phyloP scores from a whole-genome alignment of 2,113 vertebrate genomes.

The Prionailurus bengalensis region DNA sequence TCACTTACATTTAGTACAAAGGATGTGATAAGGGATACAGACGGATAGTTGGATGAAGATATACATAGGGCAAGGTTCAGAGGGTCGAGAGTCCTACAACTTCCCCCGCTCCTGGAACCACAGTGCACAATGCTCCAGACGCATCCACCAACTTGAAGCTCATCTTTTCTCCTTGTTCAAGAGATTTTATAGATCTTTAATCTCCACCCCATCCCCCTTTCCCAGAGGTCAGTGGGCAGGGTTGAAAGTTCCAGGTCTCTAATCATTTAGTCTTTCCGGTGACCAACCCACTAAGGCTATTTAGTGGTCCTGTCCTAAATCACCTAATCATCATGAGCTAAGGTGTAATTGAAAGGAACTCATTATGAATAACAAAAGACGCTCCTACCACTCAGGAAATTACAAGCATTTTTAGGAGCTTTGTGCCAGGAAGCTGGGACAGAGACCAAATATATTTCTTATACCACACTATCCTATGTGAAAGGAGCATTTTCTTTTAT shows the following conservation, averaged over 20 bases:
- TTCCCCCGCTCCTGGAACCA: background rate
- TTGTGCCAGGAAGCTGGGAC: background rate
- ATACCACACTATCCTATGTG: background rate
- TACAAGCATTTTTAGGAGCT: background rate
- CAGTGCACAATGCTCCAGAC: accelerated
- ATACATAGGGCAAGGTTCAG: background rate
- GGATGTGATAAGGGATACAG: background rate
- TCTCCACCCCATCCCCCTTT: background rate
- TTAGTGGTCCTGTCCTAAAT: background rate
- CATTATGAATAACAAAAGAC: background rate
- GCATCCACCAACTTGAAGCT: background rate
- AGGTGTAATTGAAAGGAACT: background rate
- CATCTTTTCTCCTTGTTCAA: background rate
- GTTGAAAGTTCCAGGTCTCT: background rate
- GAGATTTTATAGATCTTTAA: background rate
- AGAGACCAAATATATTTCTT: background rate
- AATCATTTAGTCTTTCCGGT: background rate
- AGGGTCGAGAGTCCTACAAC: background rate
- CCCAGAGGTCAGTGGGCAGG: background rate
- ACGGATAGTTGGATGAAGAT: background rate
- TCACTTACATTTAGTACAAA: background rate
- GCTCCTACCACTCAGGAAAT: background rate
- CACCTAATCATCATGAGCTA: background rate
- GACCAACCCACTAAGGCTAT: background rate
- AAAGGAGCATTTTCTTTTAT: background rate